Evolutionary conservation across 2,797 vertebrate genomes (phyloP).

Genomic region (Melopsittacus undulatus): DNA sequence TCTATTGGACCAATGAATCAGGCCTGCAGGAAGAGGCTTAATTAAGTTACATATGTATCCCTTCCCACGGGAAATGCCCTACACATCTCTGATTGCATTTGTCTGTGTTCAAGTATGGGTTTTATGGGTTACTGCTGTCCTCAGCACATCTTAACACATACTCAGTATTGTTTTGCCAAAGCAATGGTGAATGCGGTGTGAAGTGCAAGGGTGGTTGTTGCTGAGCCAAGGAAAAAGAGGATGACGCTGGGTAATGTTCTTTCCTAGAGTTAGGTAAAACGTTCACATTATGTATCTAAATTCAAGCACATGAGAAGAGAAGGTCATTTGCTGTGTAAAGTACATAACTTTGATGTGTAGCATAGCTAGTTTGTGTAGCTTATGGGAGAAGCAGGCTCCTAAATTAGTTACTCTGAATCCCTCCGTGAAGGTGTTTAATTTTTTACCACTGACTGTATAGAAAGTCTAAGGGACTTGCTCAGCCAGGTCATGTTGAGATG

Average conservation of each 20-base stretch:
- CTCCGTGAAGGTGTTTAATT: neutral
- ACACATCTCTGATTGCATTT: neutral
- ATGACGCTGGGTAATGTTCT: neutral
- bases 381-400: neutral
- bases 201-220: neutral
- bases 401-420: neutral
- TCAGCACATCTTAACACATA: neutral
- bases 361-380: neutral
- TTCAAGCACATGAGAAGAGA: neutral
- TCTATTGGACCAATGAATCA: constrained; percentile 37
- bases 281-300: neutral
- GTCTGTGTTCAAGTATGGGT: neutral
- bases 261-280: neutral
- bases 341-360: no score
- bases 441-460: neutral
- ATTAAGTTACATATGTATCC: neutral
- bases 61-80: neutral
- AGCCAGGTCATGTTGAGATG: neutral
- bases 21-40: constrained; percentile 3
- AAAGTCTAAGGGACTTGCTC: neutral
- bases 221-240: neutral
- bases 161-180: neutral
- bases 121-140: neutral
- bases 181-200: neutral
- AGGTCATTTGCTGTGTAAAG: neutral